These are phyloP conservation scores for Drosophila aff. DNA, from an alignment of 1,140 invertebrate genomes.

Conservation along the genomic window DNA sequence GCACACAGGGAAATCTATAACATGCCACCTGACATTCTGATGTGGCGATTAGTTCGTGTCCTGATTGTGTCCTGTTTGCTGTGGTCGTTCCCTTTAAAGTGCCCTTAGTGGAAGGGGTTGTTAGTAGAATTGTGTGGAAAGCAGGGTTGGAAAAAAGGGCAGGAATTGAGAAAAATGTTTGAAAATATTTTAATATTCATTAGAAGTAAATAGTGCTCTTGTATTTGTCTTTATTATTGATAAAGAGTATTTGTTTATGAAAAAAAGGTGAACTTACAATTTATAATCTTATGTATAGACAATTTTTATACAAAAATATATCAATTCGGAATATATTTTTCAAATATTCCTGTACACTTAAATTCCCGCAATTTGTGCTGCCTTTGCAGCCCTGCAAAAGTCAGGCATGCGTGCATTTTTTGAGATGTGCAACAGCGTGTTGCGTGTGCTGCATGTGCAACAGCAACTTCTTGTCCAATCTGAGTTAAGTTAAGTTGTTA, in stretches of 20 bases:
- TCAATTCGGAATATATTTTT: neutral
- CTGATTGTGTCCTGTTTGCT: conserved; percentile 47
- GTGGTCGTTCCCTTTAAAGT: conserved; percentile 16
- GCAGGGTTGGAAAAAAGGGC: conserved; percentile 5
- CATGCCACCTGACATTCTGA: conserved; percentile 71
- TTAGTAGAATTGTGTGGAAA: neutral
- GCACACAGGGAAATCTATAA: conserved; percentile 59
- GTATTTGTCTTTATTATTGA: neutral
- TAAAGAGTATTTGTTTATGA: neutral
- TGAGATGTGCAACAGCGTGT: conserved; percentile 39
- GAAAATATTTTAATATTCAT: neutral
- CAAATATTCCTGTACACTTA: neutral
- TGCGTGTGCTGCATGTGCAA: conserved; percentile 38
- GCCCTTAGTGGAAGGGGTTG: neutral
- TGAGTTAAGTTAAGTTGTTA: conserved; percentile 70
- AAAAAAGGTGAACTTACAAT: too few relatives aligned
- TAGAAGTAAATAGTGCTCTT: neutral
- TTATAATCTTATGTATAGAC: neutral
- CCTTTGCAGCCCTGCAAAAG: conserved; percentile 1
- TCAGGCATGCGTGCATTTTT: conserved; percentile 27
- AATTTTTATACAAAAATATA: neutral
- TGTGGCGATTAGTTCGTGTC: conserved; percentile 60
- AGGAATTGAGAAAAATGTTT: neutral
- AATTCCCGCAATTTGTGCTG: neutral
- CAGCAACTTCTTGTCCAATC: conserved; percentile 38